phyloP scores from a whole-genome alignment of 2,888 invertebrate species.

The Drosophila rubida region DNA sequence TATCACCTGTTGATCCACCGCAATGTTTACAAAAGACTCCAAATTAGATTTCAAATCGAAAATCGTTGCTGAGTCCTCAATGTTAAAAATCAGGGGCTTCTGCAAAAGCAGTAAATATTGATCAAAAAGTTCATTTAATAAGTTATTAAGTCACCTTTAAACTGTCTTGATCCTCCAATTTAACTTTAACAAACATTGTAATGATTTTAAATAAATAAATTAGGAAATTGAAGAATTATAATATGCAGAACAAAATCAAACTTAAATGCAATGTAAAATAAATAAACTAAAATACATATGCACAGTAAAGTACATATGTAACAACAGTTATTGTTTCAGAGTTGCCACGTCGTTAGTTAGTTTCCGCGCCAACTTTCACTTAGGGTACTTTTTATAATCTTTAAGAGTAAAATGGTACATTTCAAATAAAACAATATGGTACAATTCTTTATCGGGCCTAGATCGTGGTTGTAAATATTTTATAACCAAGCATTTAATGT shows the following conservation, averaged over 20 bases:
- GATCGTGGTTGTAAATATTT: too few relatives aligned
- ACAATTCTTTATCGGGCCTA: too few relatives aligned
- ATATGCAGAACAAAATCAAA: not conserved
- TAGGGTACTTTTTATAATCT: not conserved
- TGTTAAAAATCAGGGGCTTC: constrained; percentile 23
- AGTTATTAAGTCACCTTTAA: constrained; percentile 6
- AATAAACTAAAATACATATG: too few relatives aligned
- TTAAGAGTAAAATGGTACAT: too few relatives aligned
- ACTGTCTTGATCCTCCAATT: constrained; percentile 31
- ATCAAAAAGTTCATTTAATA: not conserved
- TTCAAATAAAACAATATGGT: too few relatives aligned
- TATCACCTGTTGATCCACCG: constrained; percentile 28
- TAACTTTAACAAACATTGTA: constrained; percentile 51
- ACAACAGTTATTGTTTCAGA: not conserved
- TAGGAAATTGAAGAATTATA: not conserved
- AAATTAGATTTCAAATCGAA: constrained; percentile 26
- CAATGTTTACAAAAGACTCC: constrained; percentile 24
- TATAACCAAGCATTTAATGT: too few relatives aligned
- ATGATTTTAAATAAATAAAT: not conserved
- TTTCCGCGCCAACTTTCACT: not conserved
- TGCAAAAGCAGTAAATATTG: not conserved
- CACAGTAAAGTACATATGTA: not conserved
- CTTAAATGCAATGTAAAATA: not conserved
- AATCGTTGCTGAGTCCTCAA: constrained; percentile 31
- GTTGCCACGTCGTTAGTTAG: not conserved